These are phyloP conservation scores for Zaprionus ghesquierei DNA, from an alignment of 1,140 invertebrate genomes.

Conservation along the genomic window DNA sequence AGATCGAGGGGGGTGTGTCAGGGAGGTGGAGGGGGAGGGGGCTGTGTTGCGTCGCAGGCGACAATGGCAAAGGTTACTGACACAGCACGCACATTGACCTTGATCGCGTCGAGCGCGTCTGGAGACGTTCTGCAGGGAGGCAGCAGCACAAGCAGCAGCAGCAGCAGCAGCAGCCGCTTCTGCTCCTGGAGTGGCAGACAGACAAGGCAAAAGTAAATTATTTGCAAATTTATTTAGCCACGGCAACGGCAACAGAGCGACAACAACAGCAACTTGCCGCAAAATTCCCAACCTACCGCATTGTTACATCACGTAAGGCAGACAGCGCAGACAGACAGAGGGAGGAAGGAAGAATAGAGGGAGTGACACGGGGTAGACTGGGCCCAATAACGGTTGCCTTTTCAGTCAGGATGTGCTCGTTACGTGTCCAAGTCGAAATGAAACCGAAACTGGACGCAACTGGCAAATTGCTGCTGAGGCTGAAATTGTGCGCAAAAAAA, in stretches of 20 bases:
- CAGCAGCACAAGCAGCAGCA: too few species aligned
- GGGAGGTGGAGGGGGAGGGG: constrained; percentile 9
- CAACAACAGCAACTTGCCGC: background rate
- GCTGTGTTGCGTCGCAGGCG: constrained; percentile 30
- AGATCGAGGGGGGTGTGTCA: constrained; percentile 34
- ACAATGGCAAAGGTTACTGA: constrained; percentile 75
- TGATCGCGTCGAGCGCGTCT: constrained; percentile 53
- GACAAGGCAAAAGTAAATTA: constrained; percentile 54
- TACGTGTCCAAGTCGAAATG: constrained; percentile 58
- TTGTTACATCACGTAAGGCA: constrained; percentile 71
- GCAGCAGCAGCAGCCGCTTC: background rate
- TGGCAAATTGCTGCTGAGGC: constrained; percentile 49
- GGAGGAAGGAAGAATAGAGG: background rate
- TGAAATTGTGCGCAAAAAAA: constrained; percentile 50
- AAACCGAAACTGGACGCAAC: constrained; percentile 72
- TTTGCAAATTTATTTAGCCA: constrained; percentile 68
- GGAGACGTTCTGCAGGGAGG: constrained; percentile 43
- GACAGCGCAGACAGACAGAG: constrained; percentile 16
- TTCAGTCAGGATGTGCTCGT: constrained; percentile 42
- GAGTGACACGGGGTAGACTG: background rate
- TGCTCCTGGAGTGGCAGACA: background rate
- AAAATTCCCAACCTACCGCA: constrained; percentile 69
- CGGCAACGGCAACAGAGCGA: background rate
- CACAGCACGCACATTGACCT: constrained; percentile 80
- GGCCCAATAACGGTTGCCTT: constrained; percentile 24